A percentile compares a stretch with the other conserved stretches of the same genome.
These are phyloP conservation scores for Eucriotettix oculatus DNA, from an alignment of 2,888 invertebrate genomes.

Conservation along the genomic window DNA sequence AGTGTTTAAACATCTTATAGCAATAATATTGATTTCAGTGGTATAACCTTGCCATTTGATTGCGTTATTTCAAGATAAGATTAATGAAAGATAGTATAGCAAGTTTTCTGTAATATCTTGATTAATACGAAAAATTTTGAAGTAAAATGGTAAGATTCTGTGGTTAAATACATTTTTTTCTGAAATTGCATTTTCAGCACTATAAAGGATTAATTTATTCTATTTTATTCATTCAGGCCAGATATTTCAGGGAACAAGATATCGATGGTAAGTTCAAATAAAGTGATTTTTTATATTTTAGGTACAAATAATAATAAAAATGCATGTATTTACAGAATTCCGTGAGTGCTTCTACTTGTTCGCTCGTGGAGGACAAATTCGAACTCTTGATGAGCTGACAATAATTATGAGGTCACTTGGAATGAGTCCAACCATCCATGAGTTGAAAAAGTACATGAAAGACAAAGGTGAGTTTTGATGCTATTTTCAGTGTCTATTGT, in stretches of 20 bases:
- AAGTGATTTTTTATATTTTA: too few relatives aligned
- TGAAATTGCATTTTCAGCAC: too few relatives aligned
- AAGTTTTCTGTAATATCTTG: too few relatives aligned
- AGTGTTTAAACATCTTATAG: too few relatives aligned
- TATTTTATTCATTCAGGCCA: slow-evolving; percentile 46
- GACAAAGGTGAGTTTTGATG: slow-evolving; percentile 34
- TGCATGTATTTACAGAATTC: slow-evolving; percentile 50
- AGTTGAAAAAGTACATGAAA: slow-evolving; percentile 66
- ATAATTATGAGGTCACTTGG: slow-evolving; percentile 90
- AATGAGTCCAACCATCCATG: slow-evolving; percentile 83
- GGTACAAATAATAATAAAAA: neutral
- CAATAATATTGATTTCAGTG: too few relatives aligned
- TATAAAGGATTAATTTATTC: neutral
- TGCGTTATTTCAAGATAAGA: too few relatives aligned
- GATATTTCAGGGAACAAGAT: slow-evolving; percentile 86
- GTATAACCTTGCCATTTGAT: too few relatives aligned
- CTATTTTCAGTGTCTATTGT: too few relatives aligned
- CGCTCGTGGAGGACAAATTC: slow-evolving; percentile 76
- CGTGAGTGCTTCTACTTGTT: slow-evolving; percentile 93
- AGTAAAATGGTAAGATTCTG: too few relatives aligned
- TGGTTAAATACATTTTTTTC: too few relatives aligned
- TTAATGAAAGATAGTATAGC: too few relatives aligned
- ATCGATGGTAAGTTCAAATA: slow-evolving; percentile 59
- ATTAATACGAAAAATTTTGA: too few relatives aligned
- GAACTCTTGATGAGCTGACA: slow-evolving; percentile 74